These are phyloP conservation scores for Raja brachyura DNA, from an alignment of 2,113 vertebrate genomes.

Conservation along the genomic window DNA sequence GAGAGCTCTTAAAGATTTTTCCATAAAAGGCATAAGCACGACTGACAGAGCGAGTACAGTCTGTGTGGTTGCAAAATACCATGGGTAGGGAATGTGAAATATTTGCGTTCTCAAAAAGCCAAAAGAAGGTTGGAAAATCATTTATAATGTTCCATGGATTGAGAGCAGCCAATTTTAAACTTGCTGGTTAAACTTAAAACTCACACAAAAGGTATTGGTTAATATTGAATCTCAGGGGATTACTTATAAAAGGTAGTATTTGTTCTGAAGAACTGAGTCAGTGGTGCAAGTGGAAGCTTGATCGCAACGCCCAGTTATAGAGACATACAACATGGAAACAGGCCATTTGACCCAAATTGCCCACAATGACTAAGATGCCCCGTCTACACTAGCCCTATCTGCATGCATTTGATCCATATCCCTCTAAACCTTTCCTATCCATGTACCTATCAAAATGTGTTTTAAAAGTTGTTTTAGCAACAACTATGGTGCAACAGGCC, in stretches of 20 bases:
- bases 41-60: background rate
- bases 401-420: no score
- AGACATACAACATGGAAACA: no score
- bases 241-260: background rate
- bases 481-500: no score
- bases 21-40: background rate
- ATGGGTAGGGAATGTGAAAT: background rate
- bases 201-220: background rate
- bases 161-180: background rate
- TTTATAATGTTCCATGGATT: background rate
- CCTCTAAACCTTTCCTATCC: no score
- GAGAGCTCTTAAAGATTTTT: background rate
- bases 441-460: no score
- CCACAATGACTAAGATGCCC: no score
- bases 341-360: no score
- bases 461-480: no score
- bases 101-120: background rate
- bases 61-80: background rate
- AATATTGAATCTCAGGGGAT: background rate
- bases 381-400: no score
- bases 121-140: background rate
- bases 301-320: background rate
- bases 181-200: background rate
- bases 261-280: background rate
- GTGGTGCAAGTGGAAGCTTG: background rate